Conservation (phyloP, 1,140 invertebrate genomes). For the Aphelenchoides fujianensis region DNA sequence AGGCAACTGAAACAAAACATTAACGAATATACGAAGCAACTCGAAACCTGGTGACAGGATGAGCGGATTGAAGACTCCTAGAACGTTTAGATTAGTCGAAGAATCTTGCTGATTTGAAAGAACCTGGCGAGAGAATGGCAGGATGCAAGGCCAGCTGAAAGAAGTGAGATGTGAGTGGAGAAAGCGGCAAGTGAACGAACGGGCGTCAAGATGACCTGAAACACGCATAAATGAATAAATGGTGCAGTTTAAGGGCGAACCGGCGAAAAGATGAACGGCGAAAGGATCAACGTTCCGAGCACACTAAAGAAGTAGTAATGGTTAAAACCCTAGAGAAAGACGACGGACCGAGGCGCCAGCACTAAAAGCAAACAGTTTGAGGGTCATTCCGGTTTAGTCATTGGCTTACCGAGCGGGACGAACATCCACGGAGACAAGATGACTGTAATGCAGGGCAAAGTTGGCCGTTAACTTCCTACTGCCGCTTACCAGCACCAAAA, state of each 20-base stretch:
- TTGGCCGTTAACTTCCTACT: too few relatives aligned
- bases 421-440: constrained; percentile 50
- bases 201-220: constrained; percentile 42
- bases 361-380: neutral
- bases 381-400: neutral
- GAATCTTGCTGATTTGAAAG: neutral
- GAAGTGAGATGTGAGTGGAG: neutral
- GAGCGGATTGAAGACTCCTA: constrained; percentile 18
- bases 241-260: too few relatives aligned
- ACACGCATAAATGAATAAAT: too few relatives aligned
- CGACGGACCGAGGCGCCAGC: constrained; percentile 32
- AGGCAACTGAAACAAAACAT: constrained; percentile 20
- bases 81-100: neutral
- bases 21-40: neutral
- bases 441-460: too few relatives aligned
- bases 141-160: constrained; percentile 9
- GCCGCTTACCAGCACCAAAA: constrained; percentile 34
- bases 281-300: constrained; percentile 44
- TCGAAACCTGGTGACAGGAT: constrained; percentile 10
- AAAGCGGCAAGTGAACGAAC: constrained; percentile 13
- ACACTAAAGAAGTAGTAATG: constrained; percentile 39
- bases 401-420: constrained; percentile 32
- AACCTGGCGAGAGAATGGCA: neutral
- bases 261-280: constrained; percentile 47
- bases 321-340: constrained; percentile 15